phyloP scores from a whole-genome alignment of 2,797 vertebrate genomes.

The Lutjanus campechanus region DNA sequence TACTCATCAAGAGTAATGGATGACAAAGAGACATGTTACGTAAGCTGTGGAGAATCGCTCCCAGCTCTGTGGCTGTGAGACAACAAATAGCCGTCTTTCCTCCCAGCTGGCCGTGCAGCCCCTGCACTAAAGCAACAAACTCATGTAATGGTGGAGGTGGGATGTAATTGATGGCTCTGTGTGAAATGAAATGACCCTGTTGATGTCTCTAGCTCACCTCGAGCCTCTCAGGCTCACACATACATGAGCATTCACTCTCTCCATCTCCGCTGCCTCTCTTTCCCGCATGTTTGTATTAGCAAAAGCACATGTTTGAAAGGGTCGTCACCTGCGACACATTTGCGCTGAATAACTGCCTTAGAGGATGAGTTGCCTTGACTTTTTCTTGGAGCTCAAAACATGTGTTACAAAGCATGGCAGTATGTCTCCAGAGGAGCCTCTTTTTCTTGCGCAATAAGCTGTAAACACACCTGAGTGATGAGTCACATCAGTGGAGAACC shows the following conservation, averaged over 20 bases:
- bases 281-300: slow-evolving; percentile 35
- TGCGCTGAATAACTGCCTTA: slow-evolving; percentile 25
- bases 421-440: slow-evolving; percentile 29
- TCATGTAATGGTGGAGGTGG: slow-evolving; percentile 31
- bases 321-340: slow-evolving; percentile 47
- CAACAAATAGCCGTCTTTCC: slow-evolving; percentile 45
- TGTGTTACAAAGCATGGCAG: slow-evolving; percentile 9
- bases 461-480: slow-evolving; percentile 77
- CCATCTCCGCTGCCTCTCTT: background rate
- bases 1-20: slow-evolving; percentile 10
- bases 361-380: slow-evolving; percentile 33
- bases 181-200: slow-evolving; percentile 48
- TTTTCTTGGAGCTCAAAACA: slow-evolving; percentile 39
- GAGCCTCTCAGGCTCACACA: slow-evolving; percentile 14
- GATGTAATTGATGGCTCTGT: slow-evolving; percentile 59
- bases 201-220: slow-evolving; percentile 34
- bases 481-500: slow-evolving; percentile 61
- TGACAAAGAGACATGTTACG: slow-evolving; percentile 51
- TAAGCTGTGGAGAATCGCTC: slow-evolving; percentile 55
- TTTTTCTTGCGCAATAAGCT: slow-evolving; percentile 47
- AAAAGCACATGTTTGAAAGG: slow-evolving; percentile 51
- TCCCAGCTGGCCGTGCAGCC: slow-evolving; percentile 23
- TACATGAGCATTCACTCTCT: slow-evolving; percentile 15
- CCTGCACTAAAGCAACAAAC: slow-evolving; percentile 56
- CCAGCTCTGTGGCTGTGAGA: slow-evolving; percentile 39